These are phyloP conservation scores for Drosophila tani DNA, from an alignment of 1,140 invertebrate genomes.

Conservation along the genomic window DNA sequence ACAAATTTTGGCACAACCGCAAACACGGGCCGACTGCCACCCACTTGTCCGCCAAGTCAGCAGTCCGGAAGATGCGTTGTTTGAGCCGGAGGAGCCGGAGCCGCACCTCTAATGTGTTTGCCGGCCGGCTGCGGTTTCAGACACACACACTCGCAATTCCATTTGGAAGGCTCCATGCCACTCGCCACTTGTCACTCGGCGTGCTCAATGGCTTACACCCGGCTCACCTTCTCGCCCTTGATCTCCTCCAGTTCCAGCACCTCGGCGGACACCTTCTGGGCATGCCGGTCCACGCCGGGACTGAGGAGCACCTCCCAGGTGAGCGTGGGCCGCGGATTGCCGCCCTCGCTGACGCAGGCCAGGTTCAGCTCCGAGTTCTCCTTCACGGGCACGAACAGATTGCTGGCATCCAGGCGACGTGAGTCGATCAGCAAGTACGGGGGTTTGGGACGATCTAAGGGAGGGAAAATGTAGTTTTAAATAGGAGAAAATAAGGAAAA, in stretches of 20 bases:
- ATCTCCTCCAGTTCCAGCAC: slow-evolving; percentile 84
- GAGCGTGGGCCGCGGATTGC: slow-evolving; percentile 91
- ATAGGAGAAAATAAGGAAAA: not conserved
- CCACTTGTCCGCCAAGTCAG: slow-evolving; percentile 8
- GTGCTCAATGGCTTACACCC: slow-evolving; percentile 6
- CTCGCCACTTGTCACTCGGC: slow-evolving; percentile 48
- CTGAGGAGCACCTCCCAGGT: slow-evolving; percentile 90
- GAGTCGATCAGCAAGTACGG: slow-evolving; percentile 93
- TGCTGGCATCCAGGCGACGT: slow-evolving; percentile 91
- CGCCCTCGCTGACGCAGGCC: slow-evolving; percentile 93
- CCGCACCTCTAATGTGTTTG: slow-evolving; percentile 70
- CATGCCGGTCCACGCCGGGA: slow-evolving; percentile 86
- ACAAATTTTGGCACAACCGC: slow-evolving; percentile 73
- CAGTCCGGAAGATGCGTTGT: slow-evolving; percentile 48
- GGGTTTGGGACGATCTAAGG: slow-evolving; percentile 90
- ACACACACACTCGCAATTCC: slow-evolving; percentile 2
- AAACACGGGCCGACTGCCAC: slow-evolving; percentile 31
- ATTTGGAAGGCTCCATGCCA: not conserved
- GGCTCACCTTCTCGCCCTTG: slow-evolving; percentile 82
- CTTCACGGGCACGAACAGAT: slow-evolving; percentile 92
- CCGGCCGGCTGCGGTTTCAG: slow-evolving; percentile 32
- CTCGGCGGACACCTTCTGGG: slow-evolving; percentile 84
- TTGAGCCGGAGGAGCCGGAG: slow-evolving; percentile 44
- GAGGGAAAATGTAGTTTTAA: not conserved
- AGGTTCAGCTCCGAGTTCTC: slow-evolving; percentile 92